Evolutionary conservation across 1,140 invertebrate genomes (phyloP).

Genomic region (Neodiprion pinetum): DNA sequence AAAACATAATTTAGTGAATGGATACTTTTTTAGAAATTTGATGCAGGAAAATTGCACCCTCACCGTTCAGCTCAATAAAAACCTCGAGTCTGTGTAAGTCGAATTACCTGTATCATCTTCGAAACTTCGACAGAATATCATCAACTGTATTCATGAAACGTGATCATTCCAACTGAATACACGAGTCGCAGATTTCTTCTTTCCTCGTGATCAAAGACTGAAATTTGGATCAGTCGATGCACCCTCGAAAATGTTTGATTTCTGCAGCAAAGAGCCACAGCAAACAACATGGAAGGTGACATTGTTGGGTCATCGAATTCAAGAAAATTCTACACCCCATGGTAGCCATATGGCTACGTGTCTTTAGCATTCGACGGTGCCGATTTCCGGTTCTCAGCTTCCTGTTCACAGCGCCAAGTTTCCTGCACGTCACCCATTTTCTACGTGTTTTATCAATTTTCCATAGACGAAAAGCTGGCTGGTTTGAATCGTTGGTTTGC

Average conservation of each 20-base stretch:
- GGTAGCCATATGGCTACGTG: too few relatives aligned
- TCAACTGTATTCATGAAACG: too few relatives aligned
- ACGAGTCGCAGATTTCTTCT: background rate
- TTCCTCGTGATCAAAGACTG: background rate
- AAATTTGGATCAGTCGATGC: background rate
- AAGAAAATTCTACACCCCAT: too few relatives aligned
- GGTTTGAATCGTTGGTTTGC: background rate
- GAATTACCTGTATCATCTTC: too few relatives aligned
- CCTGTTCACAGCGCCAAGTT: background rate
- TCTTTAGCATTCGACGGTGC: too few relatives aligned
- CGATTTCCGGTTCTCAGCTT: too few relatives aligned
- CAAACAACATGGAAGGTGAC: background rate
- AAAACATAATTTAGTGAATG: background rate
- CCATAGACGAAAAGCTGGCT: constrained; percentile 15
- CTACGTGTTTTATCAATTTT: constrained; percentile 41
- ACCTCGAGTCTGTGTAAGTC: too few relatives aligned
- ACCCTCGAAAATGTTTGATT: background rate
- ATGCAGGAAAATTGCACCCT: too few relatives aligned
- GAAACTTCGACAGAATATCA: too few relatives aligned
- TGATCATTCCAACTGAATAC: too few relatives aligned
- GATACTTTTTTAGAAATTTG: background rate
- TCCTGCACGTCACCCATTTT: constrained; percentile 3
- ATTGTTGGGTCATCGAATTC: background rate
- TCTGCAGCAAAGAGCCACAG: background rate
- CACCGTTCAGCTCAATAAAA: too few relatives aligned